Conservation (phyloP, 1,140 invertebrate genomes). For the Parasteatoda tepidariorum region DNA sequence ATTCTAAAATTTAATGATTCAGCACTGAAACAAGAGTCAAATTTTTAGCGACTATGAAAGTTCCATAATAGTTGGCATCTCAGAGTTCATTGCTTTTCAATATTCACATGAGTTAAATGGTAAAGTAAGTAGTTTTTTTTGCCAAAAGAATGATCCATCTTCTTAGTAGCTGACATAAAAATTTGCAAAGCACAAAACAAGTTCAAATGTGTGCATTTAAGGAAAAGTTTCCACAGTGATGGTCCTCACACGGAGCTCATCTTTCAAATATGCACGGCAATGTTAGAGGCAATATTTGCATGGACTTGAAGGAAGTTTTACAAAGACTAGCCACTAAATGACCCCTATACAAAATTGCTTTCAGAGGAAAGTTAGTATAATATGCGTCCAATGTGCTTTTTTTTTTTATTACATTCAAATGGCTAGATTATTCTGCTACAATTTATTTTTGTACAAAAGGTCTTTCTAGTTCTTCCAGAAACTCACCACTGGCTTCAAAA, state of each 20-base stretch:
- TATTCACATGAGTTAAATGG: too few relatives aligned
- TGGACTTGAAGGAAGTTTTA: slow-evolving; percentile 24
- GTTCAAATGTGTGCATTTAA: neutral
- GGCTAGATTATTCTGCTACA: slow-evolving; percentile 33
- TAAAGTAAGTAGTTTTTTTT: neutral
- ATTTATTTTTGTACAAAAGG: slow-evolving; percentile 56
- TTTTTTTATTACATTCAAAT: slow-evolving; percentile 34
- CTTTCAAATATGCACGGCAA: slow-evolving; percentile 32
- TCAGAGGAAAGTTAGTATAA: slow-evolving; percentile 25
- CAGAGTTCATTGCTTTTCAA: too few relatives aligned
- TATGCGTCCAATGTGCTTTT: neutral
- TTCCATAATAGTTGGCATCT: too few relatives aligned
- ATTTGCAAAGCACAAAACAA: neutral
- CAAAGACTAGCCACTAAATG: slow-evolving; percentile 51
- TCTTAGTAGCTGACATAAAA: neutral
- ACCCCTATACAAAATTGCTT: slow-evolving; percentile 42
- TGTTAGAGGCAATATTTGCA: slow-evolving; percentile 20
- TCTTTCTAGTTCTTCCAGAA: slow-evolving; percentile 38
- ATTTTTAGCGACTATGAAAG: too few relatives aligned
- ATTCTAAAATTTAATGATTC: too few relatives aligned
- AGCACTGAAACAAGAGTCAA: too few relatives aligned
- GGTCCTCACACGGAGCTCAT: slow-evolving; percentile 44
- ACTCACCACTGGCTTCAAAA: slow-evolving; percentile 51
- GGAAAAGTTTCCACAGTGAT: neutral
- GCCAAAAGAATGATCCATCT: neutral